phyloP scores from a whole-genome alignment of 2,888 invertebrate species.

The Chironomus tentans region DNA sequence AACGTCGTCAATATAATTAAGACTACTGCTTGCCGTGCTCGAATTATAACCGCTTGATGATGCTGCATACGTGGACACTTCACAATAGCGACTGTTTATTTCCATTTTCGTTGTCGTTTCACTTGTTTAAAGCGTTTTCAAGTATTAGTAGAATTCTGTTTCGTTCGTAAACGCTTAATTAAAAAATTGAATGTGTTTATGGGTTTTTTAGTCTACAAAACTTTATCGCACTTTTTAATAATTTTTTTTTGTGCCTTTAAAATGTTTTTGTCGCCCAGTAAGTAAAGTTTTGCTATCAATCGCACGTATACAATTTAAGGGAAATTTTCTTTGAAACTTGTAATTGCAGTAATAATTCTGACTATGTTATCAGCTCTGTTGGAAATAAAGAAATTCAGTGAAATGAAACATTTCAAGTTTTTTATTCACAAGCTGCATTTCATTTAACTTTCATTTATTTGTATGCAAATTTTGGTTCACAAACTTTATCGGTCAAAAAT shows the following conservation, averaged over 20 bases:
- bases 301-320: neutral
- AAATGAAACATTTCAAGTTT: too few species aligned
- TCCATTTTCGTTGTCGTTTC: conserved; percentile 21
- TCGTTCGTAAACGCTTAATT: conserved; percentile 16
- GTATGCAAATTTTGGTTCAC: too few species aligned
- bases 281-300: neutral
- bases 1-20: conserved; percentile 16
- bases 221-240: conserved; percentile 1
- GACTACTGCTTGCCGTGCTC: conserved; percentile 20
- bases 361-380: too few species aligned
- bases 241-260: neutral
- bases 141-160: neutral
- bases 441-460: too few species aligned
- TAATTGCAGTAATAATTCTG: too few species aligned
- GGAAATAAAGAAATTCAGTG: too few species aligned
- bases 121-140: neutral
- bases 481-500: too few species aligned
- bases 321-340: neutral
- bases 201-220: neutral
- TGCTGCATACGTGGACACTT: conserved; percentile 23
- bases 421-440: too few species aligned
- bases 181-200: conserved; percentile 17
- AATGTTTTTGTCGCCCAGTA: conserved; percentile 1
- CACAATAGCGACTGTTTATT: conserved; percentile 21
- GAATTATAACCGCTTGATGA: conserved; percentile 20